These are phyloP conservation scores for Chorisops tibialis DNA, from an alignment of 2,888 invertebrate genomes.

Conservation along the genomic window DNA sequence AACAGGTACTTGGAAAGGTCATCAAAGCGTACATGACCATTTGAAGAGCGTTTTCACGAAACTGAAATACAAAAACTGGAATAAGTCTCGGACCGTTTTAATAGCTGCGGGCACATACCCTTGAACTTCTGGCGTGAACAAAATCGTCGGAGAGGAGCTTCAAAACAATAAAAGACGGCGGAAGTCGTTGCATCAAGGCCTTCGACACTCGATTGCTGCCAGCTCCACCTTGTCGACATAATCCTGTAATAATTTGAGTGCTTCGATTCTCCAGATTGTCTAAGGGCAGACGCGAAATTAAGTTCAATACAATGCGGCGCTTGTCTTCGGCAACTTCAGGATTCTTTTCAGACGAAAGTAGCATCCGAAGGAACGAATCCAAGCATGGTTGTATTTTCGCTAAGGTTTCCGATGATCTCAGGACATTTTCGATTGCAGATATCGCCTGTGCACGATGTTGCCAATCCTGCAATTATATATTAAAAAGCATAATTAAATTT, in stretches of 20 bases:
- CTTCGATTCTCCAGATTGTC: slow-evolving; percentile 51
- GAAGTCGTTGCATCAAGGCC: slow-evolving; percentile 52
- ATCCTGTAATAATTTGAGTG: slow-evolving; percentile 48
- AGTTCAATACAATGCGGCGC: slow-evolving; percentile 46
- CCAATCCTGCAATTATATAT: slow-evolving; percentile 45
- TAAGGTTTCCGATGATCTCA: slow-evolving; percentile 56
- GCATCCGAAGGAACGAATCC: slow-evolving; percentile 61
- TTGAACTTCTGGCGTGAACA: slow-evolving; percentile 51
- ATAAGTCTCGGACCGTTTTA: background rate
- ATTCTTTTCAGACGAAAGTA: slow-evolving; percentile 62
- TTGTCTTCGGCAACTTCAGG: slow-evolving; percentile 50
- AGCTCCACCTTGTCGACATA: slow-evolving; percentile 50
- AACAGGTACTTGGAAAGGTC: slow-evolving; percentile 74
- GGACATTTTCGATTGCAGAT: slow-evolving; percentile 44
- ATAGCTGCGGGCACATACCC: slow-evolving; percentile 41
- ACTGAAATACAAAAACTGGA: slow-evolving; percentile 47
- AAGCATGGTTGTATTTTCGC: slow-evolving; percentile 60
- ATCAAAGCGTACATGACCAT: slow-evolving; percentile 72
- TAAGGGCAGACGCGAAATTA: slow-evolving; percentile 49
- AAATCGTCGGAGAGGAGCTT: slow-evolving; percentile 51
- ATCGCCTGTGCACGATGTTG: slow-evolving; percentile 48
- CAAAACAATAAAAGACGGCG: slow-evolving; percentile 51
- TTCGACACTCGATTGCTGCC: slow-evolving; percentile 52
- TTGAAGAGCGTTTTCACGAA: slow-evolving; percentile 72
- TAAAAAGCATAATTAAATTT: background rate